Conservation (phyloP, 2,113 vertebrate species). For the Cyphomyrus discorhynchus region DNA sequence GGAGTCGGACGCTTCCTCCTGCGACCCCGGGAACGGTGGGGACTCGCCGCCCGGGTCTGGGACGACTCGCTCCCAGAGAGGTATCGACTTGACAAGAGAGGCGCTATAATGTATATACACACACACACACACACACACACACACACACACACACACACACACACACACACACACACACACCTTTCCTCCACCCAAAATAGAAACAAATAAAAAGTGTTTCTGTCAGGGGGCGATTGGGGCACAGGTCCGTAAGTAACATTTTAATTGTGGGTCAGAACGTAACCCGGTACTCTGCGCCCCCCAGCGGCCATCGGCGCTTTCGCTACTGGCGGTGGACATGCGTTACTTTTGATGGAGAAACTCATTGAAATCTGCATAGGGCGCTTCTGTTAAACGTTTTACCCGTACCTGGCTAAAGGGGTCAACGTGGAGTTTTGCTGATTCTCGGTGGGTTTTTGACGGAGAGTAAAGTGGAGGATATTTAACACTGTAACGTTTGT, state of each 20-base stretch:
- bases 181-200: not conserved
- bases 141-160: no score
- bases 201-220: not conserved
- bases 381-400: not conserved
- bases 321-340: not conserved
- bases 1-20: conserved; percentile 83
- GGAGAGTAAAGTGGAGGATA: not conserved
- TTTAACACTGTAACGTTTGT: not conserved
- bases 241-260: not conserved
- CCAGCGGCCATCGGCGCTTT: not conserved
- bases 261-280: not conserved
- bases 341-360: not conserved
- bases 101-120: not conserved
- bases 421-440: not conserved
- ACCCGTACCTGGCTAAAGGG: not conserved
- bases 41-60: conserved; percentile 63
- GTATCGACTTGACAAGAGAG: conserved; percentile 48
- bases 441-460: not conserved
- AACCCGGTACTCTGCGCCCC: not conserved
- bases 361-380: not conserved
- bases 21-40: conserved; percentile 61
- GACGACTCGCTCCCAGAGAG: conserved; percentile 69
- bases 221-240: not conserved
- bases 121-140: no score
- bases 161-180: no score